phyloP scores from a whole-genome alignment of 2,888 invertebrate species.

The Tyria jacobaeae region DNA sequence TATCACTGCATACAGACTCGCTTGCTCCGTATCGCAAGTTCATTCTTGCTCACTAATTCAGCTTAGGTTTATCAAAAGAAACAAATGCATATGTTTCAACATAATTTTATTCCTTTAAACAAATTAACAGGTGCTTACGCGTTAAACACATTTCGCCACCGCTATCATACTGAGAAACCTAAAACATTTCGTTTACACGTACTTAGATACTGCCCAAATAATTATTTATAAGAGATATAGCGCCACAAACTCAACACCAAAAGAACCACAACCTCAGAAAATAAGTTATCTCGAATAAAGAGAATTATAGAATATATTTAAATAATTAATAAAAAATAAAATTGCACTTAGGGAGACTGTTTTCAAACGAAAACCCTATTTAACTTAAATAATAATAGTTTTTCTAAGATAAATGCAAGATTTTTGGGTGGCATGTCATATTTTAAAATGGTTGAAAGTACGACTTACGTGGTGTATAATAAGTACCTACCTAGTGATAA shows the following conservation, averaged over 20 bases:
- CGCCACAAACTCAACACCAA: conserved; percentile 48
- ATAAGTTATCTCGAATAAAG: conserved; percentile 53
- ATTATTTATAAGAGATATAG: conserved; percentile 54
- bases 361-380: conserved; percentile 63
- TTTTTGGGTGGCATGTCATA: conserved; percentile 79
- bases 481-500: background rate
- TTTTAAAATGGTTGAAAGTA: conserved; percentile 55
- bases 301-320: conserved; percentile 35
- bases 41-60: background rate
- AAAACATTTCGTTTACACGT: conserved; percentile 54
- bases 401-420: conserved; percentile 78
- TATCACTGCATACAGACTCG: too few relatives aligned
- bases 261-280: conserved; percentile 69
- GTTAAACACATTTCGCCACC: conserved; percentile 61
- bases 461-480: conserved; percentile 18
- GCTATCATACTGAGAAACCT: conserved; percentile 63
- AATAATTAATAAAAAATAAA: conserved; percentile 64
- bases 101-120: conserved; percentile 83
- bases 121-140: conserved; percentile 81
- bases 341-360: conserved; percentile 78
- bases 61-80: background rate
- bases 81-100: conserved; percentile 65
- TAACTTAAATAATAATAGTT: conserved; percentile 71
- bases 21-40: too few relatives aligned
- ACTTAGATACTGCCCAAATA: conserved; percentile 59